Evolutionary conservation across 2,888 invertebrate species (phyloP), one percentile per base, ranked within the genome.

Genomic region (Aromia moschata): DNA sequence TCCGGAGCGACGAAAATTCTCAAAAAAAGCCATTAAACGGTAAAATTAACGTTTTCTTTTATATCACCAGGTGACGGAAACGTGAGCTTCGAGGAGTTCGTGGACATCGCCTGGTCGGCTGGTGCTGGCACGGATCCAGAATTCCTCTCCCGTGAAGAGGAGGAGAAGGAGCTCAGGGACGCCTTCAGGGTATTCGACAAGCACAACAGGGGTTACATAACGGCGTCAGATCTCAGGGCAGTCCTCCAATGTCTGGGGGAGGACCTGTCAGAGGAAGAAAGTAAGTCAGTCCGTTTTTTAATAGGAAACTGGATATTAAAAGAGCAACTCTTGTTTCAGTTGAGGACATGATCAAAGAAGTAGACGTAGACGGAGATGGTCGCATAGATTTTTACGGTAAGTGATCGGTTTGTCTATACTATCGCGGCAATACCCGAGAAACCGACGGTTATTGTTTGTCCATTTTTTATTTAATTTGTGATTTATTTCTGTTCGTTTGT

Each of bases 281-380:
- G 94, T 93, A 78, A 88, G 89, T 85, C 67, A 17, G n/a, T 30
- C 14, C 31, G 36, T 11, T 12, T 52, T 18, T 31, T 36, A 9
- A 31, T 37, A 11, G n/a, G 37, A 9, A 3, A n/a, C n/a, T 14
- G n/a, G n/a, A n/a, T n/a, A n/a, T n/a, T n/a, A n/a, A n/a, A n/a
- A n/a, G n/a, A 25, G 9, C 25, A 25, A 25, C 37, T 51, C 47
- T 40, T 60, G 69, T 86, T 85, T 49, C 82, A 95, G 95, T 96
- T 81, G 95, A 96, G 80, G 95, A 96, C 77, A 96, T 96, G 95
- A 96, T 96, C 75, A 94, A 94, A 76, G 96, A 96, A 83, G 96
- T 96, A 4, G 96, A 96, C 76, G 93, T 95, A 1, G 94, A 96
- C 77, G 95, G 96, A 1, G 96, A 96, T 77, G 96, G 96, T 1